Evolutionary conservation across 2,113 vertebrate genomes (phyloP), one percentile per base, ranked within the genome.

Genomic region (Varanus salvator): DNA sequence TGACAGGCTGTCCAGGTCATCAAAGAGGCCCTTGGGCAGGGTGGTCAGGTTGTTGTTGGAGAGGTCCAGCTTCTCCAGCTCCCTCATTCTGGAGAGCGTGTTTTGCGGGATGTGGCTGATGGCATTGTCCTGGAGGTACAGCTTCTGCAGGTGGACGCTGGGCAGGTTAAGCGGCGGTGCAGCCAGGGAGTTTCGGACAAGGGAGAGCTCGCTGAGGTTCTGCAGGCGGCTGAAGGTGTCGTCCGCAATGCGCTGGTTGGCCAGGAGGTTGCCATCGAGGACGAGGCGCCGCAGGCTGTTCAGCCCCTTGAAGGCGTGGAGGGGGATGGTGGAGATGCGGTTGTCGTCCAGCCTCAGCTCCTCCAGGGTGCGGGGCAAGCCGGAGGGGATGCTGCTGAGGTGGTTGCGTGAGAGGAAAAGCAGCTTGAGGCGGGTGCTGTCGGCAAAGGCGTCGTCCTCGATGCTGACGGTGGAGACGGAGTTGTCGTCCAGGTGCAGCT

Each of bases 31-130:
- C 0, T 97, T 92, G 0, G 98, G 99, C 91, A 99, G 93, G 1
- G 98, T 98, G 25, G 98, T 99, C 8, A 99, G 95, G 94, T 99
- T 99, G 95, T 99, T 99, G 90, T 98, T 98, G 25, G 99, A 99
- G 71, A 99, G 93, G 74, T 99, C 99, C 78, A 99, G 74, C 17
- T 98, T 95, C 92, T 98, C 98, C 74, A 99, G 86, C 80, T 97
- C 95, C 0, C 93, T 95, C 98, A 99, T 98, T 90, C 97, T 95
- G 1, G 98, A 98, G 92, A 99, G 90, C 0, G 98, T 97, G 2
- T 98, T 98, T 38, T 97, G 96, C 1, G 98, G 98, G 87, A 99
- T 96, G 95, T 99, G 99, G 94, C 97, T 98, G 92, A 99, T 97
- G 88, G 98, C 98, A 11, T 99, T 99, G 94, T 99, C 99, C 54